These are phyloP conservation scores for Centroberyx gerrardi DNA, from an alignment of 2,797 vertebrate species.

Conservation along the genomic window DNA sequence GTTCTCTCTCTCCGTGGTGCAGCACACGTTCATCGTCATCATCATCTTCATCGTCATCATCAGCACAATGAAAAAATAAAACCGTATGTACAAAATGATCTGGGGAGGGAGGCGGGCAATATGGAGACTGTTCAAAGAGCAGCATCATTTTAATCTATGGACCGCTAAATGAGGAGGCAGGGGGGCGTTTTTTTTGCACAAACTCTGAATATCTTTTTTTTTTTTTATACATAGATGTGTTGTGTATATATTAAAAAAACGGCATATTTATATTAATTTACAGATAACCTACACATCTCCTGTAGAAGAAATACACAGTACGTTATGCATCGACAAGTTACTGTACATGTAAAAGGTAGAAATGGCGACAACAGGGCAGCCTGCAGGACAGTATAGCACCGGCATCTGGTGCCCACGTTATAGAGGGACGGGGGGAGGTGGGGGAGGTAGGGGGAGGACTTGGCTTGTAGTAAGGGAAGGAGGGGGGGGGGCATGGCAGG, in stretches of 20 bases:
- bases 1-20: conserved; percentile 65
- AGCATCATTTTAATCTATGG: conserved; percentile 88
- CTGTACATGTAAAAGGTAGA: conserved; percentile 94
- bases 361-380: conserved; percentile 79
- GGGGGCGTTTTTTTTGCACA: conserved; percentile 87
- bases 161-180: conserved; percentile 89
- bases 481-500: conserved; percentile 35
- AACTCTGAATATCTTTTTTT: conserved; percentile 90
- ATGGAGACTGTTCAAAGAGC: conserved; percentile 91
- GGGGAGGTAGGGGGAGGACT: conserved; percentile 10
- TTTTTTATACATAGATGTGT: conserved; percentile 82
- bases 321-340: conserved; percentile 91
- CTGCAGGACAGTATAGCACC: conserved; percentile 82
- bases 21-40: conserved; percentile 49
- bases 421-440: conserved; percentile 17
- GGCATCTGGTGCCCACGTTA: conserved; percentile 70
- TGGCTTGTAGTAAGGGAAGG: conserved; percentile 10
- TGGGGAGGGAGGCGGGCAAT: conserved; percentile 20
- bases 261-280: conserved; percentile 98
- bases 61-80: conserved; percentile 91
- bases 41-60: conserved; percentile 61
- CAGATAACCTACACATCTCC: conserved; percentile 94
- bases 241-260: conserved; percentile 84
- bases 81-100: conserved; percentile 85
- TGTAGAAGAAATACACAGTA: conserved; percentile 95